These are phyloP conservation scores for Phaedon cochleariae DNA, from an alignment of 2,888 invertebrate species.

Conservation along the genomic window DNA sequence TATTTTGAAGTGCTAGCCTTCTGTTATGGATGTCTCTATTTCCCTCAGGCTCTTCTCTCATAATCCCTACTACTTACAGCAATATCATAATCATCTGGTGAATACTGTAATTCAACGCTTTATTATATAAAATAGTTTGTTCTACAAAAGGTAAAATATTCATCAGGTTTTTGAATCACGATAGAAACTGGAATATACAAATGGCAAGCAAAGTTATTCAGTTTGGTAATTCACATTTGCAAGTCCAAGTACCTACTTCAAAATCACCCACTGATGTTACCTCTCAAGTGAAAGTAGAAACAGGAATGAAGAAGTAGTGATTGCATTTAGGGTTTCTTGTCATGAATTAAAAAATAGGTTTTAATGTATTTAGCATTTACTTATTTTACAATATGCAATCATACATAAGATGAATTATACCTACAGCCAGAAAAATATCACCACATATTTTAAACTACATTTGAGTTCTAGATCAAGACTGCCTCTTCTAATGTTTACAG, in stretches of 20 bases:
- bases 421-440: conserved; percentile 65
- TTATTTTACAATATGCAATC: conserved; percentile 64
- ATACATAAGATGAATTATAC: conserved; percentile 63
- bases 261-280: not conserved
- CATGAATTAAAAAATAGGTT: conserved; percentile 58
- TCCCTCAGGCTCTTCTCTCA: no score
- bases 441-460: conserved; percentile 64
- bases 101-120: no score
- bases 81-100: no score
- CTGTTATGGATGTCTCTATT: no score
- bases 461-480: conserved; percentile 62
- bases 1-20: no score
- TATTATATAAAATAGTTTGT: no score
- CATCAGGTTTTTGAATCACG: no score
- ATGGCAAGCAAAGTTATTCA: no score
- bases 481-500: conserved; percentile 54
- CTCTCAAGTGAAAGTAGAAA: not conserved
- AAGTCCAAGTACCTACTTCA: not conserved
- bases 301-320: not conserved
- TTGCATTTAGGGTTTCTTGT: conserved; percentile 25
- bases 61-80: no score
- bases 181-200: no score
- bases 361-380: conserved; percentile 63
- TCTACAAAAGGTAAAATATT: no score
- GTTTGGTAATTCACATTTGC: no score